These are phyloP conservation scores for Hypsibius dujardini DNA, from an alignment of 1,140 invertebrate genomes.

Conservation along the genomic window DNA sequence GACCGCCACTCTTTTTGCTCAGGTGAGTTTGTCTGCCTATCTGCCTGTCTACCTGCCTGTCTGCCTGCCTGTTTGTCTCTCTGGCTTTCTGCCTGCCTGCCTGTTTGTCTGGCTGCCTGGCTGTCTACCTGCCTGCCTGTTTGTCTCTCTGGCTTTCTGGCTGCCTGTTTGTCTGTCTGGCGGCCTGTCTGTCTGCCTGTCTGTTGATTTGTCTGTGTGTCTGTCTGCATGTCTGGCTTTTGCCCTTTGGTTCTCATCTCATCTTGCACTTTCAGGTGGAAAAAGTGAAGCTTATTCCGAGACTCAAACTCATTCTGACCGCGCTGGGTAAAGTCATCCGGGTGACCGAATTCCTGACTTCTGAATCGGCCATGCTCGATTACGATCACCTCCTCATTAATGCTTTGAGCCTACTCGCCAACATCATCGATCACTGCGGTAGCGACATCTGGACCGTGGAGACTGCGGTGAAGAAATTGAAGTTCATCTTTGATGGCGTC, in stretches of 20 bases:
- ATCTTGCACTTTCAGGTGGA: slow-evolving; percentile 37
- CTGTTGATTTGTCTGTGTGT: too few species aligned
- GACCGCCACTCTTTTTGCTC: slow-evolving; percentile 42
- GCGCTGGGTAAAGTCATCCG: slow-evolving; percentile 33
- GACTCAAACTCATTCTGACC: slow-evolving; percentile 41
- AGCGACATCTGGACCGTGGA: background rate
- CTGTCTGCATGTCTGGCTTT: too few species aligned
- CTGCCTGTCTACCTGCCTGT: too few species aligned
- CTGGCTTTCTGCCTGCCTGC: too few species aligned
- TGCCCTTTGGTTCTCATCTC: too few species aligned
- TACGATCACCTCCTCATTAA: slow-evolving; percentile 21
- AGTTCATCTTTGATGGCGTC: slow-evolving; percentile 6
- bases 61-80: too few species aligned
- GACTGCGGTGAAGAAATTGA: slow-evolving; percentile 11
- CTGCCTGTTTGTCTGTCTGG: too few species aligned
- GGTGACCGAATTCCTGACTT: background rate
- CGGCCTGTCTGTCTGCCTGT: too few species aligned
- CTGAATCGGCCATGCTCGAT: background rate
- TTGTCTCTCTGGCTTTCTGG: too few species aligned
- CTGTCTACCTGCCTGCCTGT: too few species aligned
- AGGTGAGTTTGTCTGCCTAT: too few species aligned
- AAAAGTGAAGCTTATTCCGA: slow-evolving; percentile 43
- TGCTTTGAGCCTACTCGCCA: slow-evolving; percentile 17
- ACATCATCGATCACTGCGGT: background rate
- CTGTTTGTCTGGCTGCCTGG: too few species aligned